A percentile compares a stretch with the other conserved stretches of the same genome.
Conservation (phyloP, 1,140 invertebrate species). For the Cheumatopsyche charites region DNA sequence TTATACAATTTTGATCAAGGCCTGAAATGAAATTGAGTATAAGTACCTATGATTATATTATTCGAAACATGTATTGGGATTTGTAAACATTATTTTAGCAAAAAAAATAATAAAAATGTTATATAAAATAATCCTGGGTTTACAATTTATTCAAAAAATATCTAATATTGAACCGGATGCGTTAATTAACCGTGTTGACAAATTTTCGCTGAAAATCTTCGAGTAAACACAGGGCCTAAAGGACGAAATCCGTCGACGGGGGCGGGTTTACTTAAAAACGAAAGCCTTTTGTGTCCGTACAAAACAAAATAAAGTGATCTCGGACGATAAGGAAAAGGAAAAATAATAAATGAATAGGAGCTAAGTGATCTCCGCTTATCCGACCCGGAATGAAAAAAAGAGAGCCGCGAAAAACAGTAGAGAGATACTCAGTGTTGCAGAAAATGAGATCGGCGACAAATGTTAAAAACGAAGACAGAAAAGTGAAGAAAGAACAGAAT, state of each 20-base stretch:
- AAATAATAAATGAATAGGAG: slow-evolving; percentile 34
- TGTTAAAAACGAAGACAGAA: slow-evolving; percentile 1
- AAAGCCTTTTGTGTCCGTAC: slow-evolving; percentile 30
- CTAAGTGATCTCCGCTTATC: slow-evolving; percentile 32
- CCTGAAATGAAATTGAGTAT: too few relatives aligned
- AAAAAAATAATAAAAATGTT: too few relatives aligned
- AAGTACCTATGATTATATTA: too few relatives aligned
- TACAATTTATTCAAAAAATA: neutral
- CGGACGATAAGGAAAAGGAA: slow-evolving; percentile 27
- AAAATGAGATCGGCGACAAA: slow-evolving; percentile 16
- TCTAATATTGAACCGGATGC: neutral
- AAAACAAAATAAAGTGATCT: slow-evolving; percentile 37
- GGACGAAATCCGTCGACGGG: slow-evolving; percentile 11
- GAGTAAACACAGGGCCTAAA: neutral
- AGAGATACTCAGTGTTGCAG: slow-evolving; percentile 3
- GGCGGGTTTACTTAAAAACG: slow-evolving; percentile 24
- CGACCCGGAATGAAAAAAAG: slow-evolving; percentile 10
- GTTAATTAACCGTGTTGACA: neutral
- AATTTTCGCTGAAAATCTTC: slow-evolving; percentile 5
- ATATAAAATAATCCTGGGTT: neutral
- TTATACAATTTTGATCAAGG: too few relatives aligned
- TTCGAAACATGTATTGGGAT: too few relatives aligned
- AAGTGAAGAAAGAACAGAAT: too few relatives aligned
- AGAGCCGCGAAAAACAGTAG: neutral
- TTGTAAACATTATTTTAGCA: too few relatives aligned